Conservation (phyloP, 2,113 vertebrate species). For the Lontra canadensis region DNA sequence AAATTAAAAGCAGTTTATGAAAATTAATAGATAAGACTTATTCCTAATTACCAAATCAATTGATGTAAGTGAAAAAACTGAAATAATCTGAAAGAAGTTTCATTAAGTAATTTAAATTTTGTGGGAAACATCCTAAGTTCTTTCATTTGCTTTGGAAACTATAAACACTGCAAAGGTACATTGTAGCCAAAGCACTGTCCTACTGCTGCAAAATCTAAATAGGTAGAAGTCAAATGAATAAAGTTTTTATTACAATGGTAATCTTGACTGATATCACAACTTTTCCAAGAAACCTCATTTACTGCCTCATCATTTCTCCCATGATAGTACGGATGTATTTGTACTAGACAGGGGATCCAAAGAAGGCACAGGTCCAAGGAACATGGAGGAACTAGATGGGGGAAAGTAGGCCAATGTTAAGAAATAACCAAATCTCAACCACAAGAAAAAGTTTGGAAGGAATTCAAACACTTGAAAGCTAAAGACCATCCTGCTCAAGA, state of each 20-base stretch:
- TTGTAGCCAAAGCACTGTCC: background rate
- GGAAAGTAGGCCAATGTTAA: background rate
- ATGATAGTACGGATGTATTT: background rate
- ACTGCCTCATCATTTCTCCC: background rate
- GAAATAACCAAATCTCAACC: background rate
- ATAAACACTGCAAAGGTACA: background rate
- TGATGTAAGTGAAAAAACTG: background rate
- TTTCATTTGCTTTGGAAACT: conserved; percentile 15
- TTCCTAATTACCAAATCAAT: conserved; percentile 46
- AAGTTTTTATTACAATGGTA: background rate
- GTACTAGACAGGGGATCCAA: background rate
- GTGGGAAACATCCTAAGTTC: background rate
- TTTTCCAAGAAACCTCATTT: background rate
- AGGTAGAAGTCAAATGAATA: background rate
- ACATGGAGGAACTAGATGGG: background rate
- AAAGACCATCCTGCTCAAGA: too few species aligned
- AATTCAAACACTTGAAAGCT: too few species aligned
- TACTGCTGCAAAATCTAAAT: conserved; percentile 18
- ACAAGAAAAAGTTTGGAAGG: too few species aligned
- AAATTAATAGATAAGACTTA: background rate
- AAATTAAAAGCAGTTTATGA: background rate
- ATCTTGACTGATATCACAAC: background rate
- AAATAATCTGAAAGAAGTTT: conserved; percentile 41
- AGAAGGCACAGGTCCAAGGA: background rate
- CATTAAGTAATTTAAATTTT: conserved; percentile 41